Evolutionary conservation across 2,797 vertebrate species (phyloP).

Genomic region (Microtus agrestis): DNA sequence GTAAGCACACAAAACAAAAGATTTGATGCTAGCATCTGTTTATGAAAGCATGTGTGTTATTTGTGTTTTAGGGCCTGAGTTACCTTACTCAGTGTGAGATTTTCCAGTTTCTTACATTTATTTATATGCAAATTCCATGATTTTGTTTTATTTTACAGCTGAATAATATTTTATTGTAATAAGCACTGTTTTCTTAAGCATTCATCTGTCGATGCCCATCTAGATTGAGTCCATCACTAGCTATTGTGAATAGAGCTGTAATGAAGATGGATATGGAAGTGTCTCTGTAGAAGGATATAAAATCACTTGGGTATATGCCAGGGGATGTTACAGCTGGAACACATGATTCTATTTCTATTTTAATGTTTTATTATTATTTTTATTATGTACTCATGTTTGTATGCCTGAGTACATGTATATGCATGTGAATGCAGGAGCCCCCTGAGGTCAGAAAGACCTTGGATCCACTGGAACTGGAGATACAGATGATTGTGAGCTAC

Average conservation of each 20-base stretch:
- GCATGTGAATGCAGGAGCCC: too few relatives aligned
- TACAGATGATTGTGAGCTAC: too few relatives aligned
- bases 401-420: not conserved
- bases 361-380: not conserved
- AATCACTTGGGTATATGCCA: not conserved
- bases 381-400: not conserved
- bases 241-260: not conserved
- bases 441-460: not conserved
- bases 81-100: not conserved
- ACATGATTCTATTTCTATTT: not conserved
- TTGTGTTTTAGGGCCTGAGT: not conserved
- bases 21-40: not conserved
- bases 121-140: too few relatives aligned
- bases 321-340: not conserved
- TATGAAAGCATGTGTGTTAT: not conserved
- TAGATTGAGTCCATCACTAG: not conserved
- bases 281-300: not conserved
- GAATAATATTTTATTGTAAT: not conserved
- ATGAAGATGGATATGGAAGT: not conserved
- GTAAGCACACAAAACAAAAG: not conserved
- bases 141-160: not conserved
- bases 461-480: not conserved
- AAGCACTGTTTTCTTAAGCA: not conserved
- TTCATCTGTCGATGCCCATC: not conserved
- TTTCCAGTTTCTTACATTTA: not conserved